These are phyloP conservation scores for Diadophis punctatus DNA, from an alignment of 2,113 vertebrate genomes.

Conservation along the genomic window DNA sequence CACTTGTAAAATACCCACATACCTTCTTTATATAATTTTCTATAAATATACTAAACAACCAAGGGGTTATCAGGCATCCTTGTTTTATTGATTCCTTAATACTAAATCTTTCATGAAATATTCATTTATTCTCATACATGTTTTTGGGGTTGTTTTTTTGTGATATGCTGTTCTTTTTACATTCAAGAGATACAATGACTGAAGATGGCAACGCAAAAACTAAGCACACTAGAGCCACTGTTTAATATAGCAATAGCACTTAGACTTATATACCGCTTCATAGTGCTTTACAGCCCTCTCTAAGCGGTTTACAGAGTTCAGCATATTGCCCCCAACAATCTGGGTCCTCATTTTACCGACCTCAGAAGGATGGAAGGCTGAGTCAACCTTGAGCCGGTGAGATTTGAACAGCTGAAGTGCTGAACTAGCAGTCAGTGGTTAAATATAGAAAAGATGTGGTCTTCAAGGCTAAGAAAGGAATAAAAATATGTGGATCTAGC, in stretches of 20 bases:
- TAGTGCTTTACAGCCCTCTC: no score
- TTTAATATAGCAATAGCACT: no score
- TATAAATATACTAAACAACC: neutral
- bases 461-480: neutral
- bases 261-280: no score
- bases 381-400: no score
- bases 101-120: neutral
- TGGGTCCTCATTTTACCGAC: no score
- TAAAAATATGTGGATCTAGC: neutral
- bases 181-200: neutral
- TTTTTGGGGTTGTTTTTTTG: neutral
- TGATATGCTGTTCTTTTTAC: neutral
- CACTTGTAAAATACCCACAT: neutral
- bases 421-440: no score
- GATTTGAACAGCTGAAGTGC: no score
- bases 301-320: no score
- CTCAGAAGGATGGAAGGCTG: no score
- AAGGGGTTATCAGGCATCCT: neutral
- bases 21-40: neutral
- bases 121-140: neutral
- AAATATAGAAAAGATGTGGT: neutral
- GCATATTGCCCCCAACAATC: no score
- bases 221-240: neutral
- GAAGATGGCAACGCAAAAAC: neutral
- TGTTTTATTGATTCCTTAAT: neutral